Percentiles rank a stretch among this genome's conserved stretches.
Conservation (phyloP, 2,888 invertebrate genomes). For the Endotricha flammealis region DNA sequence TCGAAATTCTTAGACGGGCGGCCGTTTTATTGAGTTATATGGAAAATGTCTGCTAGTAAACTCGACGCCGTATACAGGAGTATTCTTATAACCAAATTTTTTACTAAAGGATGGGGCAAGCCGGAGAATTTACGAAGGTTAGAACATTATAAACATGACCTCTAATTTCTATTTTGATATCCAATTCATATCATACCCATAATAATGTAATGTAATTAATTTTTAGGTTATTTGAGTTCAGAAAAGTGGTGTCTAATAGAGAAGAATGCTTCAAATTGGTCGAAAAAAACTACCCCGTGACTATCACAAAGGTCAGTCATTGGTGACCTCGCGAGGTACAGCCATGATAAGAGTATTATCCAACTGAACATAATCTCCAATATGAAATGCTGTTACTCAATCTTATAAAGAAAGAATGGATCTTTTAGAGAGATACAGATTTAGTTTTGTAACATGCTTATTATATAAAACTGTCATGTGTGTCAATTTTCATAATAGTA, state of each 20-base stretch:
- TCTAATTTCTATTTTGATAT: slow-evolving; percentile 8
- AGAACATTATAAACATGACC: slow-evolving; percentile 14
- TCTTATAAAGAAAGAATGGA: no score
- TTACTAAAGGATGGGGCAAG: slow-evolving; percentile 97
- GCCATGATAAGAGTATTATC: no score
- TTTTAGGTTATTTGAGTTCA: slow-evolving; percentile 92
- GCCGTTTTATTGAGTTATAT: slow-evolving; percentile 26
- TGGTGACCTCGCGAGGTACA: no score
- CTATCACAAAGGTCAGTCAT: slow-evolving; percentile 86
- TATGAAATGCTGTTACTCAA: no score
- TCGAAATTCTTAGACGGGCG: slow-evolving; percentile 8
- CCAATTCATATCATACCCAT: no score
- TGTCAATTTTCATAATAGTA: no score
- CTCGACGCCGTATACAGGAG: slow-evolving; percentile 91
- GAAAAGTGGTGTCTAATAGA: slow-evolving; percentile 91
- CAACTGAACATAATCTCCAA: no score
- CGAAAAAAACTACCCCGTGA: slow-evolving; percentile 89
- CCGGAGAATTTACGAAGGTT: slow-evolving; percentile 93
- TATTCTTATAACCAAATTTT: slow-evolving; percentile 92
- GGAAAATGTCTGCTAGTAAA: slow-evolving; percentile 78
- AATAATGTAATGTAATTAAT: no score
- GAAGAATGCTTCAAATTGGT: slow-evolving; percentile 90
- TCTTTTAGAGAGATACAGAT: no score
- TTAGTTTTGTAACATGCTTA: no score
- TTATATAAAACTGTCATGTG: no score